These are phyloP conservation scores for Pomacea maculata DNA, from an alignment of 1,140 invertebrate genomes.

Conservation along the genomic window DNA sequence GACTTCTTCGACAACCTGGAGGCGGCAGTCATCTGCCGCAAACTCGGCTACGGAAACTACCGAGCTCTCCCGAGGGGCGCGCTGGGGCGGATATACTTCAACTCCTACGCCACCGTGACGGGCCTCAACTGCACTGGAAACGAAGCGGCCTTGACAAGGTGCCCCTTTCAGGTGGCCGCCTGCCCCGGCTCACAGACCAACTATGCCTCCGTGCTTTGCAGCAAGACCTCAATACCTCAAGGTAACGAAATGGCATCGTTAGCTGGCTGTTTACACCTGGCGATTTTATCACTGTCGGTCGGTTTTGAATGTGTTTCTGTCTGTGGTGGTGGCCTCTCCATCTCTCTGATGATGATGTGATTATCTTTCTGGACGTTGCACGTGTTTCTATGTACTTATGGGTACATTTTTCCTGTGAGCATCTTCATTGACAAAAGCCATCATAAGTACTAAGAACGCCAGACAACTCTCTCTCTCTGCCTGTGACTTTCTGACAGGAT, in stretches of 20 bases:
- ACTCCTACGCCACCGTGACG: slow-evolving; percentile 15
- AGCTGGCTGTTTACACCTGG: no score
- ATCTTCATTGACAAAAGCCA: no score
- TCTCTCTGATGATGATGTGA: no score
- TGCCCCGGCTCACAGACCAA: slow-evolving; percentile 42
- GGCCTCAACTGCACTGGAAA: slow-evolving; percentile 46
- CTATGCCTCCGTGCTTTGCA: slow-evolving; percentile 51
- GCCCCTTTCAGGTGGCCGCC: slow-evolving; percentile 35
- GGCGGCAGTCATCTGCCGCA: slow-evolving; percentile 76
- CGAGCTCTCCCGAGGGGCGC: slow-evolving; percentile 41
- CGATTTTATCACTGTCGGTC: no score
- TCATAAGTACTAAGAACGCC: no score
- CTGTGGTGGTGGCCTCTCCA: no score
- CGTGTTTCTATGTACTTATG: no score
- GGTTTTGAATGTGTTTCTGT: no score
- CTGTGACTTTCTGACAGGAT: no score
- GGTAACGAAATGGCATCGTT: slow-evolving; percentile 12
- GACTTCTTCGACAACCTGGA: slow-evolving; percentile 76
- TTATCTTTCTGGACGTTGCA: no score
- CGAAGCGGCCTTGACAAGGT: slow-evolving; percentile 40
- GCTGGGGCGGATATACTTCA: slow-evolving; percentile 60
- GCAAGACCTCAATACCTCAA: slow-evolving; percentile 38
- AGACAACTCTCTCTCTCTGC: no score
- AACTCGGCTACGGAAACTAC: slow-evolving; percentile 69
- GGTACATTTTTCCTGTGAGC: no score